These are phyloP conservation scores for Ophion ventricosus DNA, from an alignment of 2,888 invertebrate species.

Conservation along the genomic window DNA sequence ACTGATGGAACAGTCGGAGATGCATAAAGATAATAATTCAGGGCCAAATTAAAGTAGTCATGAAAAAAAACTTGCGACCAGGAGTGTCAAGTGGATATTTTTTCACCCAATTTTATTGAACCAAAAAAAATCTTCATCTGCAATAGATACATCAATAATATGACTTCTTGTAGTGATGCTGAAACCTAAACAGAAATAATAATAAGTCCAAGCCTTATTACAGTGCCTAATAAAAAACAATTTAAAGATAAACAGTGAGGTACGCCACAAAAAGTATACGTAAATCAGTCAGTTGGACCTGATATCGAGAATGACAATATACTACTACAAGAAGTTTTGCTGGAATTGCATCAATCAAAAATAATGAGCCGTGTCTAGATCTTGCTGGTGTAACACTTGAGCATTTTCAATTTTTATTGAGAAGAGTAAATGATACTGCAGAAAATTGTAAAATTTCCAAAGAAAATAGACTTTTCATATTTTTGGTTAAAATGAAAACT, in stretches of 20 bases:
- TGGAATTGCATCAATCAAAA: constrained; percentile 62
- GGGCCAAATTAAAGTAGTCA: constrained; percentile 12
- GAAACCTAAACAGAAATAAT: constrained; percentile 58
- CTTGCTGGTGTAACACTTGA: constrained; percentile 58
- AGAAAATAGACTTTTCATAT: constrained; percentile 67
- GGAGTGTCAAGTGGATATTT: constrained; percentile 61
- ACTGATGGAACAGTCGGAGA: constrained; percentile 23
- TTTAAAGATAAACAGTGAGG: constrained; percentile 49
- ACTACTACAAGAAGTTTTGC: constrained; percentile 46
- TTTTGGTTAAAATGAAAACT: constrained; percentile 68
- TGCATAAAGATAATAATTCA: constrained; percentile 16
- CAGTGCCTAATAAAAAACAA: constrained; percentile 43
- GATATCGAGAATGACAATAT: constrained; percentile 16
- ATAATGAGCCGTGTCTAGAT: constrained; percentile 57
- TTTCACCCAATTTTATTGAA: constrained; percentile 15
- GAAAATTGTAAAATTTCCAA: constrained; percentile 55
- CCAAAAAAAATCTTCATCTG: constrained; percentile 54
- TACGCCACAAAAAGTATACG: constrained; percentile 52
- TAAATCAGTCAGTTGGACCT: constrained; percentile 45
- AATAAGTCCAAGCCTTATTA: constrained; percentile 21
- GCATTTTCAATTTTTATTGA: constrained; percentile 60
- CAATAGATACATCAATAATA: constrained; percentile 55
- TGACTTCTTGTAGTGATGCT: constrained; percentile 43
- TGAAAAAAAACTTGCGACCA: constrained; percentile 35
- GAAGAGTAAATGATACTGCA: constrained; percentile 21